Conservation (phyloP, 1,140 invertebrate species). For the Chironomus tepperi region DNA sequence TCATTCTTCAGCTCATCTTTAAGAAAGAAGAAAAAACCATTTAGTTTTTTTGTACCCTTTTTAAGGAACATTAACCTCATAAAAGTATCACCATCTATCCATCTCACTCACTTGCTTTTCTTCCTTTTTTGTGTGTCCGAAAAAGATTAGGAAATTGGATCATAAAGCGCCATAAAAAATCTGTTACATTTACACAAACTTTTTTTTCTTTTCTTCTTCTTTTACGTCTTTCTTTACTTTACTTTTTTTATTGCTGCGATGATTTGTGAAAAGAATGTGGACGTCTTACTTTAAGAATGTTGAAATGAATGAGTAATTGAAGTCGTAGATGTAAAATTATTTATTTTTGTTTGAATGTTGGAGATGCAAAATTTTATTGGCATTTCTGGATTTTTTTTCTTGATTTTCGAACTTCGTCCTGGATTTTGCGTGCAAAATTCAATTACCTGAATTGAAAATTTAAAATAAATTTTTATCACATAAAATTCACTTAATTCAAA, state of each 20-base stretch:
- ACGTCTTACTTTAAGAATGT: not conserved
- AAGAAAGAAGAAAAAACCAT: not conserved
- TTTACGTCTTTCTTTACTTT: too few species aligned
- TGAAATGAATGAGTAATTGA: not conserved
- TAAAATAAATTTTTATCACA: too few species aligned
- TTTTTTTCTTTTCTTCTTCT: not conserved
- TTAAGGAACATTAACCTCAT: slow-evolving; percentile 22
- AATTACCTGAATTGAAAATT: too few species aligned
- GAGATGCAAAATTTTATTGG: too few species aligned
- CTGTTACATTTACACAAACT: slow-evolving; percentile 18
- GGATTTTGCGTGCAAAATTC: too few species aligned
- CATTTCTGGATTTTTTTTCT: too few species aligned
- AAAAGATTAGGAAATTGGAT: slow-evolving; percentile 17
- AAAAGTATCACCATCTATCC: not conserved
- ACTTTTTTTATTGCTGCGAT: too few species aligned
- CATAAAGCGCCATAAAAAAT: slow-evolving; percentile 21
- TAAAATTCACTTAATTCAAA: too few species aligned
- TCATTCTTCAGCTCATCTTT: not conserved
- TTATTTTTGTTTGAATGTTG: too few species aligned
- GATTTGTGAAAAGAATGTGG: too few species aligned
- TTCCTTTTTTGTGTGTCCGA: slow-evolving; percentile 7
- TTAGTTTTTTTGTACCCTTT: not conserved
- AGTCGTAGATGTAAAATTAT: not conserved
- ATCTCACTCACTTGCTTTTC: not conserved
- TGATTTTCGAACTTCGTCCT: too few species aligned